Evolutionary conservation across 2,113 vertebrate species (phyloP), one percentile per base, ranked within the genome.

Genomic region (Todiramphus chloris): DNA sequence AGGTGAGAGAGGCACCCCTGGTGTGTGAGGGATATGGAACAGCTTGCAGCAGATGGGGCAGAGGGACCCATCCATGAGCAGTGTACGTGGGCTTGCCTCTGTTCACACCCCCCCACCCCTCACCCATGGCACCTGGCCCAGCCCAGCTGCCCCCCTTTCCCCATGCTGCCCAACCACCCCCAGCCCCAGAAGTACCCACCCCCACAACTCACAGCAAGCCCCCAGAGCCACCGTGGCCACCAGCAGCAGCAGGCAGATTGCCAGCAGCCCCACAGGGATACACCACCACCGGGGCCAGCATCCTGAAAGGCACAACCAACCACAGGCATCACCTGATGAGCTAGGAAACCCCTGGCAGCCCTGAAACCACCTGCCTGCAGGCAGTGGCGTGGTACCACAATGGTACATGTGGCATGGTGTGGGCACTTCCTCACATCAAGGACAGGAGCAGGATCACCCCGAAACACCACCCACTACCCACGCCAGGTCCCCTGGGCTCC

Each of bases 131-230:
- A 5, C 25, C 20, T 10, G 5, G 4, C 11, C 28, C 37, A 60
- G 35, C 24, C 24, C 37, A 64, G 16, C 14, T 64, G 19, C 41
- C 31, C 33, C 46, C 21, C n/a, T n/a, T n/a, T n/a, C n/a, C n/a
- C n/a, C n/a, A 24, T 11, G 39, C 41, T 41, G 5, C 25, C 60
- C 37, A 33, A 46, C 2, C 16, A 3, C 12, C 30, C 35, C 55
- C 31, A 30, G 41, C 27, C 41, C 30, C 55, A 10, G 23, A 25
- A 23, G 9, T 64, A 18, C 25, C 63, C 31, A 18, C 5, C 51
- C 51, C 25, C 53, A 48, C 16, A 1, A 96, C 96, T 96, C 92
- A 96, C 94, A 93, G 77, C 72, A 74, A 39, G 44, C 59, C 7
- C 84, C 92, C 64, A 96, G 63, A 16, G 69, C 23, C 48, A 87